Evolutionary conservation across 2,113 vertebrate species (phyloP), one percentile per base, ranked within the genome.

Genomic region (Pterocles gutturalis): DNA sequence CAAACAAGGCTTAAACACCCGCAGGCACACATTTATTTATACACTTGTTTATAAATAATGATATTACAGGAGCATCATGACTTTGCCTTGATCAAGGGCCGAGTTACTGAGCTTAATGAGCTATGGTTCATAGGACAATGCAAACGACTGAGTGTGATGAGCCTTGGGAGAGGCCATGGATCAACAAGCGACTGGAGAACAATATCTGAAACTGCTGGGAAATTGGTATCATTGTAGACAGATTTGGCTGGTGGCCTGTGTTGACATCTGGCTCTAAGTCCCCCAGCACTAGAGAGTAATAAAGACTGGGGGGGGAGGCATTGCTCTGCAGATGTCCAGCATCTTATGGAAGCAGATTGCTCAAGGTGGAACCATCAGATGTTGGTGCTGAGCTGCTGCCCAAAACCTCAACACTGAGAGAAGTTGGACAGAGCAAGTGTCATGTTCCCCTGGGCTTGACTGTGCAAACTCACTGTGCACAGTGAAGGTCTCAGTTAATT

Each of bases 341-440:
- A n/a, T 11, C 8, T 28, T 46, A 31, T 22, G 34, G 28, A 83
- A 80, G 33, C 20, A 70, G 45, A 38, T 61, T 61, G 46, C 48
- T 83, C 25, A 45, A 71, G 41, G 46, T 62, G 25, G 17, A 75
- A 21, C 31, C 46, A 53, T 28, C 28, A 12, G 4, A 24, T 15
- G 2, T 21, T 60, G 60, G 28, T 2, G 8, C 36, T 43, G n/a
- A 87, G 46, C 41, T 49, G 36, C 73, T 93, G 33, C 33, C 17
- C 62, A 58, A 31, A 5, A 2, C 19, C 49, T n/a, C 1, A 1
- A 5, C 14, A 41, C 2, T 3, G 34, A 77, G 38, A 33, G 28
- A 58, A 29, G 16, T 1, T 67, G 61, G 66, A n/a, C 28, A 53
- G 8, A 61, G 33, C 1, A 5, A 60, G 17, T 19, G 5, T 18